Evolutionary conservation across 2,113 vertebrate species (phyloP).

Genomic region (Hippocampus guttulatus): DNA sequence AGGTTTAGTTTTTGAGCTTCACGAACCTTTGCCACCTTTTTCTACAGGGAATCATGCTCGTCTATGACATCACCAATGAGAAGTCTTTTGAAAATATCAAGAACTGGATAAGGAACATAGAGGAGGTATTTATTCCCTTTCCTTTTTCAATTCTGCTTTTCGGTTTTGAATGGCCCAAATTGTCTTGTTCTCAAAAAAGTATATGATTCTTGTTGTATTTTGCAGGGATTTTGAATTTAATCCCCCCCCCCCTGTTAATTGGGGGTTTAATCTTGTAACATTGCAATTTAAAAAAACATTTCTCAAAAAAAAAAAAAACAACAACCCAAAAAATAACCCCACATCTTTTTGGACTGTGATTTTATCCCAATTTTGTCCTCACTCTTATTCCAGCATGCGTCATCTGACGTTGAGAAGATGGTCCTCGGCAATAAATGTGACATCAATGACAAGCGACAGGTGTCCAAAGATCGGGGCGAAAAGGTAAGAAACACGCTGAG

Average conservation of each 20-base stretch:
- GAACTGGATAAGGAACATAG: slow-evolving; percentile 97
- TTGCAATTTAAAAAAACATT: not conserved
- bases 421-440: slow-evolving; percentile 98
- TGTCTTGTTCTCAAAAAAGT: too few species aligned
- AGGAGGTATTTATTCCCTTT: slow-evolving; percentile 75
- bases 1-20: not conserved
- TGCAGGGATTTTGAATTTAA: too few species aligned
- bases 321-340: too few species aligned
- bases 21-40: not conserved
- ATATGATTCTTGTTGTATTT: too few species aligned
- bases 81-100: slow-evolving; percentile 97
- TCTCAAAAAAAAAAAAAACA: too few species aligned
- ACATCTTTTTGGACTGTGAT: not conserved
- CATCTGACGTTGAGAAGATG: slow-evolving; percentile 97
- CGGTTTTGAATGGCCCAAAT: not conserved
- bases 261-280: not conserved
- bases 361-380: not conserved
- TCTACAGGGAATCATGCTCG: slow-evolving; percentile 90
- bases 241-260: too few species aligned
- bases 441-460: slow-evolving; percentile 94
- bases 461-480: slow-evolving; percentile 91
- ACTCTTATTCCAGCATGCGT: slow-evolving; percentile 80
- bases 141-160: not conserved
- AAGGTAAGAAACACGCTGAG: slow-evolving; percentile 73
- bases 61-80: slow-evolving; percentile 96